phyloP scores from a whole-genome alignment of 2,888 invertebrate species.

The Camptogramma bilineatum region DNA sequence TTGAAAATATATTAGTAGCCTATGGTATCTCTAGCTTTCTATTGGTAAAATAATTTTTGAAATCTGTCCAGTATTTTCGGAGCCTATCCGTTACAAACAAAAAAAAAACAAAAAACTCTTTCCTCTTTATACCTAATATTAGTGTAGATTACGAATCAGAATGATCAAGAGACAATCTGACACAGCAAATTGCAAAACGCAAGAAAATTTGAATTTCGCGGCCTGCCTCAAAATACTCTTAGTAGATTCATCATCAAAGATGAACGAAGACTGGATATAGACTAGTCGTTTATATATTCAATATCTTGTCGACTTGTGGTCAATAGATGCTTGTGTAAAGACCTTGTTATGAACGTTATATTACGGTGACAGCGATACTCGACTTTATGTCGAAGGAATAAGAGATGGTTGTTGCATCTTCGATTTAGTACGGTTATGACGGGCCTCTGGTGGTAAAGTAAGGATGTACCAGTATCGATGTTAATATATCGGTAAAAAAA shows the following conservation, averaged over 20 bases:
- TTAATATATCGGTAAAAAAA: neutral
- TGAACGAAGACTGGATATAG: constrained; percentile 9
- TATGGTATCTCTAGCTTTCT: too few species aligned
- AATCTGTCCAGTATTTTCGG: too few species aligned
- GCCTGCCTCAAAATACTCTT: too few species aligned
- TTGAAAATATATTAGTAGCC: too few species aligned
- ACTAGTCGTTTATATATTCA: constrained; percentile 29
- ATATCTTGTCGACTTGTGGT: constrained; percentile 23
- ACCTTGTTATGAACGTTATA: neutral
- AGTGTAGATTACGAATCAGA: too few species aligned
- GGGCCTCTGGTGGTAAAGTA: neutral
- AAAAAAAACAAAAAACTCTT: too few species aligned
- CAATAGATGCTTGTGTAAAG: neutral
- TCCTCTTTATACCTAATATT: too few species aligned
- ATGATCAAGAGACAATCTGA: too few species aligned
- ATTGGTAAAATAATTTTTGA: too few species aligned
- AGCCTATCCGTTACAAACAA: too few species aligned
- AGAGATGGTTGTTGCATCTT: neutral
- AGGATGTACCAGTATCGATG: neutral
- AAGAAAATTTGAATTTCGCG: too few species aligned
- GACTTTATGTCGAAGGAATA: neutral
- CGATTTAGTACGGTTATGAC: neutral
- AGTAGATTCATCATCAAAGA: neutral
- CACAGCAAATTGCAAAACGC: too few species aligned
- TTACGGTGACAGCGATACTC: neutral